These are phyloP conservation scores for Drosophila buzzatii DNA, from an alignment of 2,888 invertebrate genomes.

Conservation along the genomic window DNA sequence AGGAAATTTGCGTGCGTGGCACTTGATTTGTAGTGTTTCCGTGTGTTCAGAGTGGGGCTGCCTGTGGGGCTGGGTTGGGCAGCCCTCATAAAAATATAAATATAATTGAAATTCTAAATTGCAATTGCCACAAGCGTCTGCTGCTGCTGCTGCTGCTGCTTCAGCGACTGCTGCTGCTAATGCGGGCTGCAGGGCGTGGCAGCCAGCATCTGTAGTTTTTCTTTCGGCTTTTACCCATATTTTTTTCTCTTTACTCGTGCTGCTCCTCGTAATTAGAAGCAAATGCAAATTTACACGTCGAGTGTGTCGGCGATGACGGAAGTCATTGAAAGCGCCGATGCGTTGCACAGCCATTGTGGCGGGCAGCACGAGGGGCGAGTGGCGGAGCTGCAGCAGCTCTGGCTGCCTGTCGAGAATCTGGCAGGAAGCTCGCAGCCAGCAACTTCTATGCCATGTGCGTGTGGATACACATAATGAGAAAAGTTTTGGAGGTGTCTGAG, in stretches of 20 bases:
- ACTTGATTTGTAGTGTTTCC: constrained; percentile 77
- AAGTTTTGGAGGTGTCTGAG: constrained; percentile 60
- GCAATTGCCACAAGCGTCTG: constrained; percentile 64
- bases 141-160: constrained; percentile 23
- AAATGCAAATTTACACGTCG: constrained; percentile 75
- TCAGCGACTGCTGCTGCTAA: constrained; percentile 18
- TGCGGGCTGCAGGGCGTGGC: constrained; percentile 36
- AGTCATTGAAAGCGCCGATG: constrained; percentile 69
- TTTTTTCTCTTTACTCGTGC: constrained; percentile 9
- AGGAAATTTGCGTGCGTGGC: constrained; percentile 76
- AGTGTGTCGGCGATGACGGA: constrained; percentile 69
- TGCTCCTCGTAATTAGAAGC: constrained; percentile 70
- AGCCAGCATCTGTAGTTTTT: constrained; percentile 22
- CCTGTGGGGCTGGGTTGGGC: background rate
- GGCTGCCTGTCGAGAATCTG: constrained; percentile 3
- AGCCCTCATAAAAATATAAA: constrained; percentile 70
- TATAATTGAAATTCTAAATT: constrained; percentile 79
- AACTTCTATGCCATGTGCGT: constrained; percentile 23
- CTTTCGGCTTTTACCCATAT: constrained; percentile 27
- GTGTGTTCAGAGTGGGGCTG: constrained; percentile 28
- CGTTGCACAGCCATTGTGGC: constrained; percentile 47
- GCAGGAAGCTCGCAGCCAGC: constrained; percentile 47
- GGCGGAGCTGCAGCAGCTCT: background rate
- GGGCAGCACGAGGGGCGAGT: background rate
- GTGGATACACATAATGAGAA: constrained; percentile 64